A percentile compares a stretch with the other conserved stretches of the same genome.
Conservation (phyloP, 2,888 invertebrate species). For the Platerodrilus igneus region DNA sequence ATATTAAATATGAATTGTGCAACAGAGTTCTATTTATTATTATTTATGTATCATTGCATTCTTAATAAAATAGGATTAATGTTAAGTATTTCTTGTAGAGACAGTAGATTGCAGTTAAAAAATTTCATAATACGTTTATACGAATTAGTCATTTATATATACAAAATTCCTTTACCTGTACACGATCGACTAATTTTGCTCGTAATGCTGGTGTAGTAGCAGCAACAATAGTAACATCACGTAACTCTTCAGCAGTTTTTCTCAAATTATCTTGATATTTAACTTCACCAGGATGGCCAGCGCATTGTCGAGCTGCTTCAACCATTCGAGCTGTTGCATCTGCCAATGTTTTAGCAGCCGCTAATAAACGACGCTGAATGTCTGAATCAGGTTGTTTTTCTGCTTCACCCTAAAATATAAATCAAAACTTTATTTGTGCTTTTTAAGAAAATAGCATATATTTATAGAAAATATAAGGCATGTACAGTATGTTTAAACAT, state of each 20-base stretch:
- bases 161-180: constrained; percentile 33
- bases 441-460: too few relatives aligned
- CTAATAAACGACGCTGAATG: constrained; percentile 81
- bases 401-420: constrained; percentile 73
- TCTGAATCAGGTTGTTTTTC: constrained; percentile 83
- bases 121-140: too few relatives aligned
- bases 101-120: too few relatives aligned
- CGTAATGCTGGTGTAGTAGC: constrained; percentile 70
- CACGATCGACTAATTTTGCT: constrained; percentile 64
- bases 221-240: constrained; percentile 84
- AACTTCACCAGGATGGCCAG: constrained; percentile 76
- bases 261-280: constrained; percentile 79
- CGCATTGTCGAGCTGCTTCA: constrained; percentile 91
- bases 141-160: too few relatives aligned
- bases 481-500: too few relatives aligned
- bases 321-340: constrained; percentile 97
- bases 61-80: too few relatives aligned
- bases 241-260: constrained; percentile 88
- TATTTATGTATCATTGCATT: too few relatives aligned
- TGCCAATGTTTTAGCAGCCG: constrained; percentile 91
- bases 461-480: too few relatives aligned
- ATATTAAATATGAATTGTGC: too few relatives aligned
- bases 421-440: neutral
- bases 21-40: too few relatives aligned
- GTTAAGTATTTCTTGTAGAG: too few relatives aligned